Conservation (phyloP, 2,113 vertebrate species). For the Perca flavescens region DNA sequence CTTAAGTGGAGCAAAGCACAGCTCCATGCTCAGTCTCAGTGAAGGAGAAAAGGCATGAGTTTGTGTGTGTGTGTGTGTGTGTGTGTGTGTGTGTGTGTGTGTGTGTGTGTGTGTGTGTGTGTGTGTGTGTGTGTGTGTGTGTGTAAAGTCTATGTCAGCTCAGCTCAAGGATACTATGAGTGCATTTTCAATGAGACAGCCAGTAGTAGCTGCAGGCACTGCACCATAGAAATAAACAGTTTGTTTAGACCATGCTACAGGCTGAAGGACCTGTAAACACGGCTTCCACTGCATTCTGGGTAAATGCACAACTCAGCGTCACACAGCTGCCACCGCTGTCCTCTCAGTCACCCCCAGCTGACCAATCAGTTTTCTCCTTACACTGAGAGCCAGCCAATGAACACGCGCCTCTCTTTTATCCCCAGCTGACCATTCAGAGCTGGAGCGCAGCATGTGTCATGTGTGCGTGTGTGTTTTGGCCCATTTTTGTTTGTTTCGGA, state of each 20-base stretch:
- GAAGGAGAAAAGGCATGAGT: conserved; percentile 64
- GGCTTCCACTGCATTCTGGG: conserved; percentile 75
- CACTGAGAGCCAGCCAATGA: conserved; percentile 56
- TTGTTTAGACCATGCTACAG: conserved; percentile 77
- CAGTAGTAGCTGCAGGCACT: conserved; percentile 72
- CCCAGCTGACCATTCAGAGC: conserved; percentile 50
- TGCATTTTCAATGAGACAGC: conserved; percentile 76
- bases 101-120: conserved; percentile 55
- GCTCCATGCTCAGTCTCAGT: conserved; percentile 56
- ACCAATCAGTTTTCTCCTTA: conserved; percentile 63
- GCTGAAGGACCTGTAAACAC: conserved; percentile 77
- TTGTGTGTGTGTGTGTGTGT: conserved; percentile 30
- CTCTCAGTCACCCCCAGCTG: conserved; percentile 75
- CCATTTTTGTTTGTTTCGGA: conserved; percentile 59
- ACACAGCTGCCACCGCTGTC: conserved; percentile 75
- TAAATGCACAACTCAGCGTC: conserved; percentile 76
- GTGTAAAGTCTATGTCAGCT: conserved; percentile 73
- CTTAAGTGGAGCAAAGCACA: conserved; percentile 55
- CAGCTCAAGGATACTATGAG: conserved; percentile 75
- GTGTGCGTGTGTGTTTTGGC: conserved; percentile 19
- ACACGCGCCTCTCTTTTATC: conserved; percentile 14
- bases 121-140: conserved; percentile 40
- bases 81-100: conserved; percentile 45
- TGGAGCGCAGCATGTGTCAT: conserved; percentile 25
- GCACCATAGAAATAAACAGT: conserved; percentile 78